Evolutionary conservation across 2,888 invertebrate genomes (phyloP), one percentile per base, ranked within the genome.

Genomic region (Lepidochitona cinerea): DNA sequence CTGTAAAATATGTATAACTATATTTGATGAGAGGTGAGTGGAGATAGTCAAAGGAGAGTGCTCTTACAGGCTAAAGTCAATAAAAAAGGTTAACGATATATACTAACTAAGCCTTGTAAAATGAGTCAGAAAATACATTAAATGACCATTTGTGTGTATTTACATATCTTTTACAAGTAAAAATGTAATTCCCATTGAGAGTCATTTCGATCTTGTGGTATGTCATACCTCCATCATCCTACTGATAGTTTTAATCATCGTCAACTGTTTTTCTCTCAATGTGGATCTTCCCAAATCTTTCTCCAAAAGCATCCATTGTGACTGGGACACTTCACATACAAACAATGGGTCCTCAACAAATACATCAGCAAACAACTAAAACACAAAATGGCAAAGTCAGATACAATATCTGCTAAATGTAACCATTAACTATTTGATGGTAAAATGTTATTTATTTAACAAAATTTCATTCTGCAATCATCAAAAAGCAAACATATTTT

Each of bases 261-360:
- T 73, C n/a, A 83, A 78, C 65, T 87, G 87, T 74, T 82, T 86
- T 70, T 87, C 86, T 73, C 88, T 88, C 69, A 73, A 74, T n/a
- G 76, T 67, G 18, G 85, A 81, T 32, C 81, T 76, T 2, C 79
- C 80, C 7, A 81, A 70, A 35, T 81, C 78, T 68, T 84, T 79
- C n/a, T 87, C 86, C 29, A 71, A 33, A 53, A 88, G 83, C 29
- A 77, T 78, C 7, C 87, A 81, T 71, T 85, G 78, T 37, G 75
- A 79, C 49, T 83, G 81, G 4, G 87, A 85, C 26, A 88, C 82
- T 78, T 88, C 87, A 79, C 84, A 84, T 74, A 88, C 77, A 73
- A 89, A 86, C 74, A 83, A 75, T 9, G 90, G 89, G 73, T 90
- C 89, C 70, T 90, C 89, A 29, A 84, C 84, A 81, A 84, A 89